Evolutionary conservation across 2,888 invertebrate species (phyloP), one percentile per base, ranked within the genome.

Genomic region (Acanthosoma haemorrhoidale): DNA sequence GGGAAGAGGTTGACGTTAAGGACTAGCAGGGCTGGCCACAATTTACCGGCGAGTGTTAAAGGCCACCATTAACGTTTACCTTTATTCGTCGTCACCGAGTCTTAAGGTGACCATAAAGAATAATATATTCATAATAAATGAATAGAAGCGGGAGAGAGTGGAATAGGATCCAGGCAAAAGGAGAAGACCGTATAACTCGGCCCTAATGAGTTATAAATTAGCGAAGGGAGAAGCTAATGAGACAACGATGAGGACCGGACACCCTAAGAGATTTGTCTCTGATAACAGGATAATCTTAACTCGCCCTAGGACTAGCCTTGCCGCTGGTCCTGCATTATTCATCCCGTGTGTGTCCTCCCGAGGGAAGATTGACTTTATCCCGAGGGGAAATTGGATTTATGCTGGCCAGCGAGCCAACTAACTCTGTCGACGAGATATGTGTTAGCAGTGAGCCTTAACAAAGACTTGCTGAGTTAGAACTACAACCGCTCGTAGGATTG

Each of bases 81-180:
- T 51, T 21, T 21, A 43, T 21, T 21, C 41, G 6, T 25, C 13
- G 1, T n/a, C n/a, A 13, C 25, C 25, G 25, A 51, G 21, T 51
- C 51, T 51, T 51, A 51, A 51, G n/a, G 16, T 18, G n/a, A 51
- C 29, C 51, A 51, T 51, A 51, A 51, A 51, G 51, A 51, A 51
- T 51, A 51, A 51, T 51, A 51, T 51, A 51, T 51, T 51, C 51
- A 51, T 51, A 51, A 51, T 51, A 51, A 51, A 51, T 25, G 25
- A 25, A 3, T 2, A 5, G 51, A 51, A 51, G 51, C 21, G 29
- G 3, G 43, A 21, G 43, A 5, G 21, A 4, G 2, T 43, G 4
- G 51, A 51, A 51, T 2, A 25, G 29, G 25, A 51, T 51, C n/a
- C 25, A 25, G 51, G 4, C 5, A n/a, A 43, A 43, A 43, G 21